A percentile compares a stretch with the other conserved stretches of the same genome.
These are phyloP conservation scores for Cantharis rustica DNA, from an alignment of 2,888 invertebrate genomes.

Conservation along the genomic window DNA sequence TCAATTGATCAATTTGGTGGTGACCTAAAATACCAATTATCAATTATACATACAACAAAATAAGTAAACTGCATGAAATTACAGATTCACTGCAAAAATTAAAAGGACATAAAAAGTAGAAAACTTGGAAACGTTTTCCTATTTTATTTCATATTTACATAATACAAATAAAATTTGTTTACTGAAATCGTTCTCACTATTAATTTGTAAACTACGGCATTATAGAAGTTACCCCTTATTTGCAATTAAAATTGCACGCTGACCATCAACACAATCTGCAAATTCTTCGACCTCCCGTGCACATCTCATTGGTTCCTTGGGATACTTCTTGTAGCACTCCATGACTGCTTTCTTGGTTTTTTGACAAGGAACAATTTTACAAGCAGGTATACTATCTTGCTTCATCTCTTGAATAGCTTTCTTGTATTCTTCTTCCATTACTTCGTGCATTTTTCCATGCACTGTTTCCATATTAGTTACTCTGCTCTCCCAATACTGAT, in stretches of 20 bases:
- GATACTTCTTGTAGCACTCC: conserved; percentile 65
- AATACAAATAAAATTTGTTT: not conserved
- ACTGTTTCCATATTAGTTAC: conserved; percentile 60
- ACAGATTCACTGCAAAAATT: not conserved
- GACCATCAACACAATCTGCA: conserved; percentile 64
- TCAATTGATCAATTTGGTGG: no score
- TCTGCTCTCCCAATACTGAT: conserved; percentile 65
- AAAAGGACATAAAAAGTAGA: not conserved
- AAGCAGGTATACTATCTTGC: not conserved
- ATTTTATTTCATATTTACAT: conserved; percentile 1
- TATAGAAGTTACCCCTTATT: conserved; percentile 9
- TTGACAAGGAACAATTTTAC: conserved; percentile 58
- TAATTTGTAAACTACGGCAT: not conserved
- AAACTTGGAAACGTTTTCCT: not conserved
- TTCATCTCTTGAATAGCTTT: conserved; percentile 55
- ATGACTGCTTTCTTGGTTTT: conserved; percentile 61
- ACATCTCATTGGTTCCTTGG: conserved; percentile 64
- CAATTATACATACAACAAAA: no score
- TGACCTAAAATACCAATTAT: no score
- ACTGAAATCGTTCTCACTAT: not conserved
- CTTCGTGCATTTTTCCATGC: conserved; percentile 61
- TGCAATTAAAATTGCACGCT: conserved; percentile 50
- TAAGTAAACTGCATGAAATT: not conserved
- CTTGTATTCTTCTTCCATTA: conserved; percentile 64
- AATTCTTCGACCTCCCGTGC: conserved; percentile 65